Conservation (phyloP, 2,888 invertebrate genomes). For the Punctoribates punctum region DNA sequence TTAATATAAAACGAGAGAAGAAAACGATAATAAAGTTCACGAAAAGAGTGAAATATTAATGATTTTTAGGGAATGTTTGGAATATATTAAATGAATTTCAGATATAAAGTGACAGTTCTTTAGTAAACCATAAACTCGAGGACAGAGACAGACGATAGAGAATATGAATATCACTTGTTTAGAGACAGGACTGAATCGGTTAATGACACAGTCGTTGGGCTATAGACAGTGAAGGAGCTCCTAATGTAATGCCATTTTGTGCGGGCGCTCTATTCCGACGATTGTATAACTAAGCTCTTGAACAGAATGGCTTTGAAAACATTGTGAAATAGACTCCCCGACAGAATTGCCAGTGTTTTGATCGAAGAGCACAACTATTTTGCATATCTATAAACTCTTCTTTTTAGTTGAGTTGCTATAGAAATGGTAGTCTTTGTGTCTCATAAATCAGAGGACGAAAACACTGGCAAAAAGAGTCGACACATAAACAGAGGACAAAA, state of each 20-base stretch:
- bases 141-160: constrained; percentile 11
- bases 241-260: constrained; percentile 23
- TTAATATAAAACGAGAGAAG: neutral
- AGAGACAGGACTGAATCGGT: constrained; percentile 1
- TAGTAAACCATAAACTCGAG: neutral
- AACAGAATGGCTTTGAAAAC: constrained; percentile 25
- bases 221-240: neutral
- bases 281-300: constrained; percentile 12
- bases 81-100: constrained; percentile 11
- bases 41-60: no score
- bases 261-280: neutral
- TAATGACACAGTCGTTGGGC: constrained; percentile 6
- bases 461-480: neutral
- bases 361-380: constrained; percentile 6
- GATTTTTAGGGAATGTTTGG: neutral
- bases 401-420: constrained; percentile 27
- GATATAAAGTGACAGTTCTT: constrained; percentile 23
- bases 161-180: neutral
- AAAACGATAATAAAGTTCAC: neutral
- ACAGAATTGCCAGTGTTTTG: neutral
- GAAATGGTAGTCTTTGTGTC: constrained; percentile 15
- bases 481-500: neutral
- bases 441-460: constrained; percentile 22
- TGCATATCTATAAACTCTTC: constrained; percentile 38
- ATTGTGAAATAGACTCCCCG: neutral